phyloP scores from a whole-genome alignment of 2,888 invertebrate genomes.

The Drosophila merina region DNA sequence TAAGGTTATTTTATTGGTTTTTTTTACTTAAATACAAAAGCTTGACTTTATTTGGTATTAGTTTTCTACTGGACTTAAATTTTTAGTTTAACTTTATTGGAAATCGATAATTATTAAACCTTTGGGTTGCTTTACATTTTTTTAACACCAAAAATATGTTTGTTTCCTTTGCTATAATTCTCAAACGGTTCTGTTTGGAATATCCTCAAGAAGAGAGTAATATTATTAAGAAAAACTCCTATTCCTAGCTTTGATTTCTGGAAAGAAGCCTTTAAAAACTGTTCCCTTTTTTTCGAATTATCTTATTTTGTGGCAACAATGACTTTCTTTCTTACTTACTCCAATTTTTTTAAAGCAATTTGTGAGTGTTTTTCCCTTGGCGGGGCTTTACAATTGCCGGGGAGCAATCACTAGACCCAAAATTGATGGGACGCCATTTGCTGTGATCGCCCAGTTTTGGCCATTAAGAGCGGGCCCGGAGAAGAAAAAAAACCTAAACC shows the following conservation, averaged over 20 bases:
- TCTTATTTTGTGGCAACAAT: slow-evolving; percentile 21
- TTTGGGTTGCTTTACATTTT: no score
- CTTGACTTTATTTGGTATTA: no score
- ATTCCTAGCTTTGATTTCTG: background rate
- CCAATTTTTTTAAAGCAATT: background rate
- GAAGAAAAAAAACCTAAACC: slow-evolving; percentile 6
- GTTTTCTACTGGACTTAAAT: no score
- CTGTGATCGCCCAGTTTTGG: slow-evolving; percentile 37
- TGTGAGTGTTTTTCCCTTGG: background rate
- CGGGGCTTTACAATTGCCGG: slow-evolving; percentile 1
- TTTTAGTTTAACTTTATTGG: no score
- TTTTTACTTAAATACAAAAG: no score
- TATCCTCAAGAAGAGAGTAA: no score
- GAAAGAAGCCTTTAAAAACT: background rate
- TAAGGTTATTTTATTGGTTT: no score
- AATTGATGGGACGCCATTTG: slow-evolving; percentile 43
- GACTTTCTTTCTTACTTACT: slow-evolving; percentile 12
- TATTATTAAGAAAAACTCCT: no score
- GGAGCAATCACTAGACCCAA: slow-evolving; percentile 35
- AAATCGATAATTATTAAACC: no score
- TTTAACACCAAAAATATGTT: no score
- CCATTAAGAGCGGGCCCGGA: slow-evolving; percentile 27
- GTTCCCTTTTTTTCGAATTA: background rate
- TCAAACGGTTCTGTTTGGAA: background rate
- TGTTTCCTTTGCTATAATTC: background rate